Conservation (phyloP, 2,888 invertebrate genomes). For the Neoaliturus tenellus region DNA sequence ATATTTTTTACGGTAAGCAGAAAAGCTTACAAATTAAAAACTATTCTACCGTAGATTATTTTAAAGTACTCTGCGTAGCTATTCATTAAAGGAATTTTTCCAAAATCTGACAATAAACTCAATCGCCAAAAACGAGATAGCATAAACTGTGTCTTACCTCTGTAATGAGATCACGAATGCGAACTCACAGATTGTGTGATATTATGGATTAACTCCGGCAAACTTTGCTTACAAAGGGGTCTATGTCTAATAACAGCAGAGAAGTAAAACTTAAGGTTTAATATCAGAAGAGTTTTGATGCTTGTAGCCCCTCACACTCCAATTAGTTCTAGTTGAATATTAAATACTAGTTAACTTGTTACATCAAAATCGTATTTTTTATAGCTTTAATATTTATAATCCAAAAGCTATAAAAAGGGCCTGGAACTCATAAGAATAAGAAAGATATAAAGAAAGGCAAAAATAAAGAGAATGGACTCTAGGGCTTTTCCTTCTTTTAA, state of each 20-base stretch:
- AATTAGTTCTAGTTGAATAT: background rate
- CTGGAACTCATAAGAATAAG: no score
- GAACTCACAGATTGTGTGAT: slow-evolving; percentile 37
- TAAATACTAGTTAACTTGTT: background rate
- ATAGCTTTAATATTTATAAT: no score
- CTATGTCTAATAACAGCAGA: slow-evolving; percentile 26
- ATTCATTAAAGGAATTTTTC: no score
- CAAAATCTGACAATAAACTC: background rate
- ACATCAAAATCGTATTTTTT: no score
- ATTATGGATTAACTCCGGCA: slow-evolving; percentile 33
- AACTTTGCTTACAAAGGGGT: slow-evolving; percentile 27
- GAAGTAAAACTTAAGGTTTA: background rate
- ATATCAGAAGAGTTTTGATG: slow-evolving; percentile 16
- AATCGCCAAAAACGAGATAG: background rate
- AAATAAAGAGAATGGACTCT: no score
- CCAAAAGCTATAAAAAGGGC: no score
- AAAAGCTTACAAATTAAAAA: no score
- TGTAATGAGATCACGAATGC: slow-evolving; percentile 36
- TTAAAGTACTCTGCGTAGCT: no score
- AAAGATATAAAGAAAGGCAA: no score
- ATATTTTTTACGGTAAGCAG: no score
- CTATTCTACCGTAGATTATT: no score
- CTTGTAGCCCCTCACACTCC: background rate
- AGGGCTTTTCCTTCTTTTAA: no score
- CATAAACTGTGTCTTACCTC: background rate